Conservation (phyloP, 2,888 invertebrate species). For the Chymomyza amoena region DNA sequence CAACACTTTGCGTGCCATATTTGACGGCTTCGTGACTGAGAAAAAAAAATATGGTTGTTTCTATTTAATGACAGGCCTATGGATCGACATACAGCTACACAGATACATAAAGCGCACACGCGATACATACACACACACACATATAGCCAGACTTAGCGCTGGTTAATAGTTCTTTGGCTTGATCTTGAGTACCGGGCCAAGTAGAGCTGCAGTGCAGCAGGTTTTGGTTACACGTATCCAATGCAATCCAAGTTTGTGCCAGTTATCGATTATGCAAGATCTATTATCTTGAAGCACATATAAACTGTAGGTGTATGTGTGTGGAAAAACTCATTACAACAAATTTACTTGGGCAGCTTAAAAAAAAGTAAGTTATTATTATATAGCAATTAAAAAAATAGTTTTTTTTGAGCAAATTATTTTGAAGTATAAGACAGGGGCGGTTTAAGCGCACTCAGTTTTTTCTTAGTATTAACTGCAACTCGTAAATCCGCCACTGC, state of each 20-base stretch:
- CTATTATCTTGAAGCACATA: slow-evolving; percentile 8
- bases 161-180: slow-evolving; percentile 37
- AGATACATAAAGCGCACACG: background rate
- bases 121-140: background rate
- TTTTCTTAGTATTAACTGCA: too few relatives aligned
- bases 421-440: background rate
- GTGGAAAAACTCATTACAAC: background rate
- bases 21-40: slow-evolving; percentile 3
- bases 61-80: slow-evolving; percentile 31
- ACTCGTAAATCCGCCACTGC: too few relatives aligned
- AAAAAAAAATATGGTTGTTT: slow-evolving; percentile 14
- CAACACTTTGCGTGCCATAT: slow-evolving; percentile 7
- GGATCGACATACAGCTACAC: background rate
- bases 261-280: slow-evolving; percentile 22
- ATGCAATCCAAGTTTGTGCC: background rate
- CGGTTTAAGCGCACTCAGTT: too few relatives aligned
- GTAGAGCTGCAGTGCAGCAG: background rate
- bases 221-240: background rate
- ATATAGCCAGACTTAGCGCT: slow-evolving; percentile 19
- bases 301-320: background rate
- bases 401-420: background rate
- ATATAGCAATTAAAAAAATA: background rate
- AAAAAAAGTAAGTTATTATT: background rate
- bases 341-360: background rate
- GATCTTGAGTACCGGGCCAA: slow-evolving; percentile 26